phyloP scores from a whole-genome alignment of 2,888 invertebrate genomes.

The Molorchus minor region DNA sequence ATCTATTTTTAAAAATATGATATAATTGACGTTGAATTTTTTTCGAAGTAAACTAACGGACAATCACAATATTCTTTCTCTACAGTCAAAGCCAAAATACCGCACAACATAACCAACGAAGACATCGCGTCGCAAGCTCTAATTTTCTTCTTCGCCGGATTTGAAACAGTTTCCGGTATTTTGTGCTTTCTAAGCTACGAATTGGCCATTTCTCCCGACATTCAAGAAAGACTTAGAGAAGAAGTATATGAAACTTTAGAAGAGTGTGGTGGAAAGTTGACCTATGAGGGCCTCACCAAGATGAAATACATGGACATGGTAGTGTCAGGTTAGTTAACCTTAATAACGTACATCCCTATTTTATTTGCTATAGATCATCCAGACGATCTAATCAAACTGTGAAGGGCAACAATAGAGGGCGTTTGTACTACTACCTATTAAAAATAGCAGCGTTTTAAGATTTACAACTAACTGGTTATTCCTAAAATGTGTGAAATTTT shows the following conservation, averaged over 20 bases:
- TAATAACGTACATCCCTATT: no score
- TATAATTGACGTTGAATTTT: no score
- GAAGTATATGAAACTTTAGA: constrained; percentile 65
- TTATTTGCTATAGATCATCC: no score
- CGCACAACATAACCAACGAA: constrained; percentile 50
- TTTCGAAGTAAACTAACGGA: no score
- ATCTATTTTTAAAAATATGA: no score
- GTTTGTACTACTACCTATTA: no score
- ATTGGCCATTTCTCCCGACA: constrained; percentile 67
- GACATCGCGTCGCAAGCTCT: constrained; percentile 68
- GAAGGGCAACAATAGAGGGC: no score
- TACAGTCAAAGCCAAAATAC: background rate
- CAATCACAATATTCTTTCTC: no score
- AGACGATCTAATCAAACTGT: no score
- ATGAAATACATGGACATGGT: constrained; percentile 67
- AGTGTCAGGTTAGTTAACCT: constrained; percentile 42
- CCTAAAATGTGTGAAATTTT: no score
- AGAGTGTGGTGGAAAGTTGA: constrained; percentile 54
- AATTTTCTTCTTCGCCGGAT: constrained; percentile 65
- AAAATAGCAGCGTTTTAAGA: no score
- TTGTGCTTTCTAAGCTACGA: constrained; percentile 66
- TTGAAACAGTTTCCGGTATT: constrained; percentile 62
- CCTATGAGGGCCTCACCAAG: constrained; percentile 61
- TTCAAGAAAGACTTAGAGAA: constrained; percentile 62
- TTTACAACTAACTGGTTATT: no score